Conservation (phyloP, 2,113 vertebrate species). For the Taxidea taxus region DNA sequence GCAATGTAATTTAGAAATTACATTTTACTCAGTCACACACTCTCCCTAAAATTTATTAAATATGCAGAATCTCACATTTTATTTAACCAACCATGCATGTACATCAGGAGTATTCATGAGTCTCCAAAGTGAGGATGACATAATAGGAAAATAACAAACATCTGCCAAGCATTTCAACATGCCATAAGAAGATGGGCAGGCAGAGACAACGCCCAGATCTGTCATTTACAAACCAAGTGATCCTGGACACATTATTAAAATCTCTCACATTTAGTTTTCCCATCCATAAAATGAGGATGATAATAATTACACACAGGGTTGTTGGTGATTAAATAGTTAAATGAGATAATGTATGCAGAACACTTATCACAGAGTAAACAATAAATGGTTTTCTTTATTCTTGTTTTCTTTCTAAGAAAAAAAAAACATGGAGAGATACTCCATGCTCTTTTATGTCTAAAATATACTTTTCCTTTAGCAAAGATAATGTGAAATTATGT, state of each 20-base stretch:
- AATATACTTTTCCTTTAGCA: neutral
- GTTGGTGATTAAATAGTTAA: neutral
- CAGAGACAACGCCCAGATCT: neutral
- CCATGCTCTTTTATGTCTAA: neutral
- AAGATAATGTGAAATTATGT: neutral
- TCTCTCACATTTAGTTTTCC: neutral
- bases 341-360: neutral
- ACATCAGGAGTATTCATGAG: neutral
- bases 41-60: neutral
- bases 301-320: neutral
- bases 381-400: neutral
- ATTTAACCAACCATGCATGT: neutral
- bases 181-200: neutral
- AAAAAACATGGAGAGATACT: neutral
- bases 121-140: neutral
- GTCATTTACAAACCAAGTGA: neutral
- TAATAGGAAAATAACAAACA: neutral
- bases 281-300: neutral
- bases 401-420: conserved; percentile 11
- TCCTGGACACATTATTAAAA: neutral
- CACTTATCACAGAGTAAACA: neutral
- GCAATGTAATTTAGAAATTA: neutral
- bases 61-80: neutral
- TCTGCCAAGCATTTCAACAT: neutral
- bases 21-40: neutral